A percentile compares a stretch with the other conserved stretches of the same genome.
Evolutionary conservation across 2,797 vertebrate species (phyloP).

Genomic region (Carduelis carduelis): DNA sequence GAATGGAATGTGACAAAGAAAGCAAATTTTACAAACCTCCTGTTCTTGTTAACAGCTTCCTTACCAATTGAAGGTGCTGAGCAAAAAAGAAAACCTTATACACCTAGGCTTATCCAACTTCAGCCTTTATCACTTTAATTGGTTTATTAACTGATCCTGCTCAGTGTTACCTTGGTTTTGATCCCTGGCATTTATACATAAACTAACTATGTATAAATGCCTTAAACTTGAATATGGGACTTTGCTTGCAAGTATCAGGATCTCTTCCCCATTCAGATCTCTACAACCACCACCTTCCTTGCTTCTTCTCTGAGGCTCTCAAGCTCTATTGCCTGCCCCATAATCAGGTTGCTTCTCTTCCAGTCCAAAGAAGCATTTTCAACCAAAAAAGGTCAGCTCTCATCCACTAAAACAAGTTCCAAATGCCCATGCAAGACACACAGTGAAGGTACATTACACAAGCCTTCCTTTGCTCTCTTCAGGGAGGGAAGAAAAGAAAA

Average conservation of each 20-base stretch:
- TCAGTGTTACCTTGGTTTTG: background rate
- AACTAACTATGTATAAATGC: background rate
- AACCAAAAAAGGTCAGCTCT: background rate
- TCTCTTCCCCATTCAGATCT: background rate
- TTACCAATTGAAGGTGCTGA: background rate
- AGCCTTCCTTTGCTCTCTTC: background rate
- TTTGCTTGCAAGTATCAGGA: background rate
- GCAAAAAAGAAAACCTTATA: background rate
- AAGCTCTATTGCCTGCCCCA: background rate
- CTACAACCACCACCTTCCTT: background rate
- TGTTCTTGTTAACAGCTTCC: background rate
- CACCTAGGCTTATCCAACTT: background rate
- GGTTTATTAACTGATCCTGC: background rate
- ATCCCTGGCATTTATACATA: background rate
- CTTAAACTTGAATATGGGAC: background rate
- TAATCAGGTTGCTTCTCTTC: background rate
- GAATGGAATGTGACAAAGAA: background rate
- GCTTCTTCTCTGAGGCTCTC: background rate
- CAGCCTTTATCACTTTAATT: background rate
- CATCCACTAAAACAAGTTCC: background rate
- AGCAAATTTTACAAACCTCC: background rate
- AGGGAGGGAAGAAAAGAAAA: background rate
- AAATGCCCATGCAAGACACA: fast-evolving
- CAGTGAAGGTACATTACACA: background rate
- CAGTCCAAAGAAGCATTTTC: background rate